Base-by-base conservation (phyloP, 2,888 invertebrate genomes). In the Stenchaetothrips biformis region DNA sequence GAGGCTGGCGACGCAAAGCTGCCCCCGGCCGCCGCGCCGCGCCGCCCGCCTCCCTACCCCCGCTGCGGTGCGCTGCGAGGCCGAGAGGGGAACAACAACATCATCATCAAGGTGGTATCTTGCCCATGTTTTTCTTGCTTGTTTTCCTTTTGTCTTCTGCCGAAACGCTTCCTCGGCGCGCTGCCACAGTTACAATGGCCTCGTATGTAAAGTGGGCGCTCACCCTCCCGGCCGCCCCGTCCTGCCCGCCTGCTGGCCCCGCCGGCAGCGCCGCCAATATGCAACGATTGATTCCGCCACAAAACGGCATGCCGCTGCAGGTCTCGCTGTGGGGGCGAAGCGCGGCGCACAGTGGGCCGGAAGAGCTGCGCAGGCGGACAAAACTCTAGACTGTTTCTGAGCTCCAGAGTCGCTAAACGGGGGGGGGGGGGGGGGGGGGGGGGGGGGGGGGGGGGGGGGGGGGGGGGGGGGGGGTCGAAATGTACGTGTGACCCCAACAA, bases 1-100 rank as follows among this genome's bases (percentile, higher is more conserved):
- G 21, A 74, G 67, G 21, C 25, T 59, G 59, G 59, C 59, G 59
- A 59, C 59, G 59, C 59, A 59, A 59, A 59, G 67, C 67, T 74
- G 67, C 67, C 59, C 18, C 59, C 59, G 18, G 18, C 18, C 59
- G 16, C 59, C 59, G 4, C 59, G 59, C 13, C 13, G 59, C 6
- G 13, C 6, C 59, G 59, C 18, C 59, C 18, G 59, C 6, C 18
- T 6, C 59, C 18, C n/a, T n/a, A n/a, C n/a, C 18, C 59, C 18
- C 18, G 59, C 6, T 16, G 59, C 13, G 59, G 59, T 18, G 59
- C 9, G 53, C 13, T 9, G 16, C 13, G 53, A 53, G 53, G 53
- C 9, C 13, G 53, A 53, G 53, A 6, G 53, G 53, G 16, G 53
- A 16, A 18, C 13, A 59, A 59, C 59, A 59, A 59, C 59, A 59